These are phyloP conservation scores for Triplophysa siluroides DNA, from an alignment of 2,113 vertebrate genomes.

Conservation along the genomic window DNA sequence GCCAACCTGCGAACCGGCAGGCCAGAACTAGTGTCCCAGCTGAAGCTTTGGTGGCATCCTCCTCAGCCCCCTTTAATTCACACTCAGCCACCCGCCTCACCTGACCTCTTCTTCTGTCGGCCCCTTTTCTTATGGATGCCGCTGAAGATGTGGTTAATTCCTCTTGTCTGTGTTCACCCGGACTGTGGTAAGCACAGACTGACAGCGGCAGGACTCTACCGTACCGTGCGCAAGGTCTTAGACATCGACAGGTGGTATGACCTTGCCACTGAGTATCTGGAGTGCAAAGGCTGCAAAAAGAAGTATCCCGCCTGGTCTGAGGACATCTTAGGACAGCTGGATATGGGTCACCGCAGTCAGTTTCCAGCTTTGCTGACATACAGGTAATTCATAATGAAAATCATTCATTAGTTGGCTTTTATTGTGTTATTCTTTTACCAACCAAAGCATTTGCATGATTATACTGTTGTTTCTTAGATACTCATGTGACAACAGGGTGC, in stretches of 20 bases:
- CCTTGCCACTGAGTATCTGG: conserved; percentile 36
- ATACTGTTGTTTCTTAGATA: not conserved
- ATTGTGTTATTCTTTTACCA: not conserved
- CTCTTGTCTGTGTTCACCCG: not conserved
- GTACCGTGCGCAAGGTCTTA: conserved; percentile 14
- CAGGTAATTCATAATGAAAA: conserved; percentile 1
- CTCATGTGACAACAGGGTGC: conserved; percentile 9
- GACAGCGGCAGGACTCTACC: conserved; percentile 17
- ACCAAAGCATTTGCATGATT: not conserved
- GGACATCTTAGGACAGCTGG: conserved; percentile 9
- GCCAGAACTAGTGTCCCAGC: conserved; percentile 10
- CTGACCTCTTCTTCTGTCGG: conserved; percentile 5
- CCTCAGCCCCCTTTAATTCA: conserved; percentile 8
- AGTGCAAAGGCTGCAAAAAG: conserved; percentile 25
- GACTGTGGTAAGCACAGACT: conserved; percentile 12
- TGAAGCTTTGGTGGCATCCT: conserved; percentile 29
- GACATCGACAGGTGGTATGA: conserved; percentile 15
- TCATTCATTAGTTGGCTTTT: not conserved
- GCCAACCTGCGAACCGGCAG: not conserved
- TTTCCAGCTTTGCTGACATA: conserved; percentile 23
- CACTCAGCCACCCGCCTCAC: conserved; percentile 2
- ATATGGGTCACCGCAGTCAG: not conserved
- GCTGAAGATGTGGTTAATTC: conserved; percentile 9
- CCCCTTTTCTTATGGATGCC: conserved; percentile 35
- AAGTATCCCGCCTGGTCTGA: conserved; percentile 7